Percentiles rank a stretch among this genome's conserved stretches.
Conservation (phyloP, 2,113 vertebrate genomes). For the Setophaga kirtlandii region DNA sequence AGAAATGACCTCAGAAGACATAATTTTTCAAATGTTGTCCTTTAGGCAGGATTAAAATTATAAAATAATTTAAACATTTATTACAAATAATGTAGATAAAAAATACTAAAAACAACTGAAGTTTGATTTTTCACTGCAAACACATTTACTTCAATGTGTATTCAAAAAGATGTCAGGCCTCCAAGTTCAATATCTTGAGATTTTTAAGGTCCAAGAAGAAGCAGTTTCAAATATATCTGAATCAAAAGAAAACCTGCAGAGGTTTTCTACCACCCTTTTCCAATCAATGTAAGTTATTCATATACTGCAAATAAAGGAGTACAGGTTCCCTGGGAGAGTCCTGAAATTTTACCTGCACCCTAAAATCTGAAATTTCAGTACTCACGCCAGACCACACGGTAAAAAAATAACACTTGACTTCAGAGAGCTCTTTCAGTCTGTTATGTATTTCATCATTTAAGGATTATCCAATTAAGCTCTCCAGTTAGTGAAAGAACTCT, state of each 20-base stretch:
- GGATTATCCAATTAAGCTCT: constrained; percentile 21
- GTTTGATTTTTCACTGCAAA: neutral
- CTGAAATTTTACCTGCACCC: neutral
- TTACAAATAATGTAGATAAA: neutral
- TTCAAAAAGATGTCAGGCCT: neutral
- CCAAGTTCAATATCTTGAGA: neutral
- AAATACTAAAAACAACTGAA: neutral
- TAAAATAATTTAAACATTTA: neutral
- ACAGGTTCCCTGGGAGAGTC: neutral
- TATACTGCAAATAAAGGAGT: neutral
- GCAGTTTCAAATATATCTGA: neutral
- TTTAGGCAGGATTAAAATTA: neutral
- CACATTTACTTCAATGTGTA: neutral
- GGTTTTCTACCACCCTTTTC: neutral
- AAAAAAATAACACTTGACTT: constrained; percentile 6
- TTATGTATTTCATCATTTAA: neutral
- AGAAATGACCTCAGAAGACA: neutral
- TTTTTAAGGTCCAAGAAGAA: neutral
- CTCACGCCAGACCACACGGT: neutral
- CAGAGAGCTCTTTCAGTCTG: neutral
- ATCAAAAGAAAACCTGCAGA: neutral
- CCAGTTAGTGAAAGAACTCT: neutral
- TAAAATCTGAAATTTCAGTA: neutral
- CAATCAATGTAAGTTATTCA: neutral
- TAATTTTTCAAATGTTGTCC: neutral